Evolutionary conservation across 2,797 vertebrate species (phyloP).

Genomic region (Intellagama lesueurii): DNA sequence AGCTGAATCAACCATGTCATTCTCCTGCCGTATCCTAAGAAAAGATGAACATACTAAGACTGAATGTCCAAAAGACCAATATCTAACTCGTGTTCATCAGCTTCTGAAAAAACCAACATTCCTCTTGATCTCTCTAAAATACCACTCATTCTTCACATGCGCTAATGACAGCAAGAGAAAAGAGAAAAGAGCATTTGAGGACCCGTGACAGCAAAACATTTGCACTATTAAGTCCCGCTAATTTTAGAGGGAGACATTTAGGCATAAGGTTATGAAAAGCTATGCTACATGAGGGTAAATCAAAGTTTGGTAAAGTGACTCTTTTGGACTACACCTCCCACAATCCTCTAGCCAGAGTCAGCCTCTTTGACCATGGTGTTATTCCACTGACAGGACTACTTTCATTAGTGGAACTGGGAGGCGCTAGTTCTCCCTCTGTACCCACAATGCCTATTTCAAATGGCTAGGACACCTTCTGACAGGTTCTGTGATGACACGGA

Average conservation of each 20-base stretch:
- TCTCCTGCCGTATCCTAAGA: conserved; percentile 83
- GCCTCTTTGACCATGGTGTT: not conserved
- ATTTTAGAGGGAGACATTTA: not conserved
- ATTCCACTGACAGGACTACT: not conserved
- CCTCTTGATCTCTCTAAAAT: not conserved
- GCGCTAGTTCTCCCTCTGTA: not conserved
- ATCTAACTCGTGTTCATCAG: conserved; percentile 22
- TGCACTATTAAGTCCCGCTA: not conserved
- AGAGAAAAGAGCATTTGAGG: not conserved
- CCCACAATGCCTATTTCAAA: not conserved
- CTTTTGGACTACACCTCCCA: no score
- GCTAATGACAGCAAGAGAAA: not conserved
- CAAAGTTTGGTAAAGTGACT: no score
- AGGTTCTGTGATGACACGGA: not conserved
- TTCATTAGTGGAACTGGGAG: not conserved
- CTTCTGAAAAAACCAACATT: not conserved
- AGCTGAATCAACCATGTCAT: conserved; percentile 84
- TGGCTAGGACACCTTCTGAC: not conserved
- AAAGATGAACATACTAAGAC: conserved; percentile 31
- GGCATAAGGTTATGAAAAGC: not conserved
- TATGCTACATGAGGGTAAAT: not conserved
- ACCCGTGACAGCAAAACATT: not conserved
- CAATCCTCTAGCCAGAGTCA: no score
- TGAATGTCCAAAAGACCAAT: not conserved
- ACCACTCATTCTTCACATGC: not conserved